A percentile compares a stretch with the other conserved stretches of the same genome.
phyloP scores from a whole-genome alignment of 2,113 vertebrate genomes.

The Mus musculus region DNA sequence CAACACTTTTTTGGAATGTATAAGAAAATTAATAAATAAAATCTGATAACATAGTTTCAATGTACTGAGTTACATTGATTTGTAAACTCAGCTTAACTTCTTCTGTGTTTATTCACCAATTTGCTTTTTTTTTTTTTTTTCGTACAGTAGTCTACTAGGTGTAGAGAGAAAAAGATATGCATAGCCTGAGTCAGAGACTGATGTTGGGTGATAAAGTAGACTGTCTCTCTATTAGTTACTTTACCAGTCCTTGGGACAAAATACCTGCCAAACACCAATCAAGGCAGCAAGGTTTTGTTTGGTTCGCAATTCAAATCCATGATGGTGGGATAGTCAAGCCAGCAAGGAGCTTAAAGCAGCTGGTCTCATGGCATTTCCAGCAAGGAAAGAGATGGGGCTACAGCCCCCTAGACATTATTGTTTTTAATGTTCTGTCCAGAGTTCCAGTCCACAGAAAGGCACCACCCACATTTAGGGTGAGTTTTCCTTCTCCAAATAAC shows the following conservation, averaged over 20 bases:
- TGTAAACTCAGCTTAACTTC: background rate
- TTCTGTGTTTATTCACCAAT: background rate
- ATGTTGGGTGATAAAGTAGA: slow-evolving; percentile 11
- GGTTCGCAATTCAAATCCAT: background rate
- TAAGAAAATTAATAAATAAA: slow-evolving; percentile 13
- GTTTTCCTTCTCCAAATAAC: background rate
- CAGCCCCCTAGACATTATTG: background rate
- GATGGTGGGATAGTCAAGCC: background rate
- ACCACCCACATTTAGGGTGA: too few relatives aligned
- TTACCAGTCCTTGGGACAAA: background rate
- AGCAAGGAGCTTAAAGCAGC: background rate
- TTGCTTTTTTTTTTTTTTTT: background rate
- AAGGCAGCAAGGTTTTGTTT: background rate
- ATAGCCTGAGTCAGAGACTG: background rate
- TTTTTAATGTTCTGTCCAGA: background rate
- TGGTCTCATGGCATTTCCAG: too few relatives aligned
- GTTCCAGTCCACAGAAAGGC: too few relatives aligned
- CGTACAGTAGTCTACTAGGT: background rate
- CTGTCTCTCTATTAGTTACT: background rate
- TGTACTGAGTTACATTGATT: slow-evolving; percentile 3
- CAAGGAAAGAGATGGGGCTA: background rate
- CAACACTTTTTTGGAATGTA: slow-evolving; percentile 23
- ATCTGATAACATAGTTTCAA: background rate
- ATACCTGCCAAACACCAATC: background rate
- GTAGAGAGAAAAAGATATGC: slow-evolving; percentile 6